Conservation (phyloP, 2,113 vertebrate species). For the Alexandromys fortis region DNA sequence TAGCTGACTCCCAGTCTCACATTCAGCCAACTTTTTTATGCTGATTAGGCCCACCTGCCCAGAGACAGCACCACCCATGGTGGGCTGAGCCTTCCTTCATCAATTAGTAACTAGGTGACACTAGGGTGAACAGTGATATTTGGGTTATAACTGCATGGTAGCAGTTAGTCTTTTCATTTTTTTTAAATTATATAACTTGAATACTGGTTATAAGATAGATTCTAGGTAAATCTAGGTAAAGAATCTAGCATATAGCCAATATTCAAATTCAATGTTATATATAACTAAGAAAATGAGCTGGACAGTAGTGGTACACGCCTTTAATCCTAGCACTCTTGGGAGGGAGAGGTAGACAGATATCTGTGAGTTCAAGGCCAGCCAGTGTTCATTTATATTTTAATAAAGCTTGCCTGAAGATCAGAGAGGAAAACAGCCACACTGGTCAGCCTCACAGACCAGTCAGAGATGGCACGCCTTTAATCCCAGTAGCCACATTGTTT, state of each 20-base stretch:
- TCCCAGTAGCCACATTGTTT: no score
- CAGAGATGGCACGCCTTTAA: no score
- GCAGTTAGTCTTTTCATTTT: constrained; percentile 20
- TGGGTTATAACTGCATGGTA: background rate
- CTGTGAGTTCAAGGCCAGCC: background rate
- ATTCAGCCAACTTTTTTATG: no score
- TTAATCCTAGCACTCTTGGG: background rate
- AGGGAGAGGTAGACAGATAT: background rate
- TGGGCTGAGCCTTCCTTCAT: no score
- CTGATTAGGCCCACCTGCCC: no score
- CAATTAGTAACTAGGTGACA: background rate
- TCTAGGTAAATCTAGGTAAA: background rate
- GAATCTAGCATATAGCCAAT: background rate
- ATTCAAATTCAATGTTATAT: background rate
- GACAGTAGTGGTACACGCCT: background rate
- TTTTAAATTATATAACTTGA: constrained; percentile 1
- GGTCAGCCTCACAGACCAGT: no score
- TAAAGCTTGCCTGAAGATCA: no score
- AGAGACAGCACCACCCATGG: no score
- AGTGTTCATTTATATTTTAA: no score
- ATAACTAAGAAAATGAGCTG: background rate
- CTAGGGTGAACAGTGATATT: background rate
- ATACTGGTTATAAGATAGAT: background rate
- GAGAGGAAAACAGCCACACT: no score
- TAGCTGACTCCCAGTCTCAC: no score